These are phyloP conservation scores for Coenonympha arcania DNA, from an alignment of 2,888 invertebrate species.

Conservation along the genomic window DNA sequence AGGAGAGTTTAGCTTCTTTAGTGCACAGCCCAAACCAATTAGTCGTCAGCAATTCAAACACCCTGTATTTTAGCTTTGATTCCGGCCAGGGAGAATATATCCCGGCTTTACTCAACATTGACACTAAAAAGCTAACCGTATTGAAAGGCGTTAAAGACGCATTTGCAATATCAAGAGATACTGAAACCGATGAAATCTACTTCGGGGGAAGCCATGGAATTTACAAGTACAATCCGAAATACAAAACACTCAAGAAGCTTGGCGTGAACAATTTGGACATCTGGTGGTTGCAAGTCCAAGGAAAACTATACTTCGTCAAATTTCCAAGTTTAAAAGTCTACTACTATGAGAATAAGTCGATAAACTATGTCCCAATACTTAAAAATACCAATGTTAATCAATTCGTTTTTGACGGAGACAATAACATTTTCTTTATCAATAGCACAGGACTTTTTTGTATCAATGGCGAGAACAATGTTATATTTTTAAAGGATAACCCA, in stretches of 20 bases:
- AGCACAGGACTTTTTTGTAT: conserved; percentile 51
- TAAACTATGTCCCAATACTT: conserved; percentile 37
- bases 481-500: conserved; percentile 41
- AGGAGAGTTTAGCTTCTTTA: conserved; percentile 45
- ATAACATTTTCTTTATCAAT: conserved; percentile 54
- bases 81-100: conserved; percentile 54
- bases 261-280: conserved; percentile 49
- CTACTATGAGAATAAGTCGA: conserved; percentile 41
- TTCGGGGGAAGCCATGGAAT: conserved; percentile 62
- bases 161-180: conserved; percentile 51
- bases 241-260: conserved; percentile 41
- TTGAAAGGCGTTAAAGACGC: conserved; percentile 59
- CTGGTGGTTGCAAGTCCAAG: conserved; percentile 58
- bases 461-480: conserved; percentile 30
- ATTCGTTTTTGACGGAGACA: conserved; percentile 48
- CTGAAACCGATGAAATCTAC: conserved; percentile 40
- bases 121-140: conserved; percentile 44
- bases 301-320: conserved; percentile 49
- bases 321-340: conserved; percentile 54
- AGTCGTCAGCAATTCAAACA: conserved; percentile 49
- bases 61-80: conserved; percentile 59
- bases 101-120: conserved; percentile 46
- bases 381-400: conserved; percentile 45
- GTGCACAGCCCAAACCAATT: conserved; percentile 59
- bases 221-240: conserved; percentile 45